Evolutionary conservation across 2,797 vertebrate species (phyloP).

Genomic region (Sebastes trivittatus): DNA sequence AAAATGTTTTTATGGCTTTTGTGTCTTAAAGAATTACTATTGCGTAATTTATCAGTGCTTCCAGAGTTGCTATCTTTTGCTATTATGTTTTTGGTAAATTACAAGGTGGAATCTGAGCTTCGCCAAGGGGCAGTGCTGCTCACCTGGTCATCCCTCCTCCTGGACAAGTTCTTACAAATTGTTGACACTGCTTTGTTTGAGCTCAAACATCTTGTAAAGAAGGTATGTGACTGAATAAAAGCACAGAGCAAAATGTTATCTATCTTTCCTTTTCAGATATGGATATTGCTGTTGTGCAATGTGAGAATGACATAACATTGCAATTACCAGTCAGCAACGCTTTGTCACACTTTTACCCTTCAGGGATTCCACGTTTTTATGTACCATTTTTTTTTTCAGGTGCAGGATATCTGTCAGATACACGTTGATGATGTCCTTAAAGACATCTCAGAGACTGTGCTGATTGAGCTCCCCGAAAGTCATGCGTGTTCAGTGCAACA

Average conservation of each 20-base stretch:
- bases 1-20: neutral
- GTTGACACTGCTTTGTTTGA: slow-evolving; percentile 78
- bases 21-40: neutral
- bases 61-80: neutral
- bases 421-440: slow-evolving; percentile 80
- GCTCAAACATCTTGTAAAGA: slow-evolving; percentile 80
- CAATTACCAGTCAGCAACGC: neutral
- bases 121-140: slow-evolving; percentile 82
- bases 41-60: neutral
- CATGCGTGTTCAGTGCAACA: slow-evolving; percentile 68
- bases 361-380: neutral
- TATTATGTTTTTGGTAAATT: neutral
- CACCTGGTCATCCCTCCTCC: slow-evolving; percentile 86
- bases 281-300: neutral
- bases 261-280: neutral
- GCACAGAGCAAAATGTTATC: neutral
- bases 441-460: slow-evolving; percentile 81
- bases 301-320: neutral
- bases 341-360: neutral
- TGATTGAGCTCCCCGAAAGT: slow-evolving; percentile 80
- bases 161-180: slow-evolving; percentile 85
- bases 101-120: slow-evolving; percentile 81
- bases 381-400: slow-evolving; percentile 60
- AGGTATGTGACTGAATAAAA: slow-evolving; percentile 70
- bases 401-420: slow-evolving; percentile 79